Evolutionary conservation across 2,113 vertebrate genomes (phyloP), one percentile per base, ranked within the genome.

Genomic region (Myxocyprinus asiaticus): DNA sequence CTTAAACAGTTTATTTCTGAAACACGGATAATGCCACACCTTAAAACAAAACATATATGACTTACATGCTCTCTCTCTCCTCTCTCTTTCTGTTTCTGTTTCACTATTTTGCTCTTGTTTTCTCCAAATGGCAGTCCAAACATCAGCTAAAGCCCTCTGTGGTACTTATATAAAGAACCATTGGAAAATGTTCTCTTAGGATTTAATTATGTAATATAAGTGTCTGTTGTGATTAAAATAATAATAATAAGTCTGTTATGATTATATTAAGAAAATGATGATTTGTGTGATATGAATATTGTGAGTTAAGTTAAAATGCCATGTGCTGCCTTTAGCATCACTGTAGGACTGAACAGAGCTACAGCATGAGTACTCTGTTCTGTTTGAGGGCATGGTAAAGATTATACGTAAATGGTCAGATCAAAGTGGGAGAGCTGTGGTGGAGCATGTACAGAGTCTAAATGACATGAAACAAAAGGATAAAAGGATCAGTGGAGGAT

Each of bases 381-480:
- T 43, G 44, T 64, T 22, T 48, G 59, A 76, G 45, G 61, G 64
- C 47, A 76, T 42, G 61, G 6, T 63, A 76, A 50, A 64, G 61
- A 64, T 64, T 33, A 33, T 1, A 33, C 3, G 22, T 33, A 33
- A 33, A 33, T 33, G 22, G 1, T 64, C 61, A 76, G 73, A 76
- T 64, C 22, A 76, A 64, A 76, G 73, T 64, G 12, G 59, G 12
- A 17, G 17, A 51, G 61, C 59, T 53, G 7, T 63, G 17, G 45
- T 64, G 45, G 47, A 64, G 53, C 45, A 76, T 76, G 73, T 64
- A 51, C 45, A 3, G 7, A n/a, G 59, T 64, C 72, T 43, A 64
- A 64, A 76, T 76, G 50, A 76, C 61, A 53, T 64, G 61, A 76
- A 76, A 64, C 73, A 76, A 76, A 75, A 64, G 61, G 73, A 64